phyloP scores from a whole-genome alignment of 1,140 invertebrate genomes.

The Aphaenogaster ashmeadi region DNA sequence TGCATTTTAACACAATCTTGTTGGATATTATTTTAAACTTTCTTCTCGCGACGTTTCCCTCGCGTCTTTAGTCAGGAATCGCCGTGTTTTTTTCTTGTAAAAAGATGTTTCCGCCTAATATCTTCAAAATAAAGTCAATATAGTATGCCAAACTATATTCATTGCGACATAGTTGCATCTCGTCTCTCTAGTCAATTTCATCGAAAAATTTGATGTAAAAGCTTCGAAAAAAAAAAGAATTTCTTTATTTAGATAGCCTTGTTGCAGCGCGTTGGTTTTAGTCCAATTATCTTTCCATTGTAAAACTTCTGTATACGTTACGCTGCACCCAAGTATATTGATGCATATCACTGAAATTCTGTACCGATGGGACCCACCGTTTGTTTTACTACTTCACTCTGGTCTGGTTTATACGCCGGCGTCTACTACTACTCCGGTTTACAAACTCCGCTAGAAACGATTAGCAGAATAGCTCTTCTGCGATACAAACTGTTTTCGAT shows the following conservation, averaged over 20 bases:
- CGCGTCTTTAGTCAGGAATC: too few species aligned
- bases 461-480: constrained; percentile 22
- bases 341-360: constrained; percentile 5
- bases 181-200: neutral
- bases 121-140: neutral
- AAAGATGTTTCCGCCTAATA: neutral
- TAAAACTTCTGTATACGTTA: constrained; percentile 19
- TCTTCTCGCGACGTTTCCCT: neutral
- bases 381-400: constrained; percentile 22
- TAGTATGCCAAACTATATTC: neutral
- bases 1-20: constrained; percentile 3
- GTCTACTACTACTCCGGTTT: neutral
- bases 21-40: constrained; percentile 23
- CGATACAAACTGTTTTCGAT: constrained; percentile 16
- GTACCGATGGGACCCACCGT: neutral
- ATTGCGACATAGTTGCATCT: neutral
- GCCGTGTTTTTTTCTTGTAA: constrained; percentile 2
- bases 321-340: neutral
- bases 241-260: neutral
- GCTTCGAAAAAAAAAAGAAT: neutral
- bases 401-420: constrained; percentile 2
- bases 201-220: constrained; percentile 22
- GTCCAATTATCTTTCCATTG: constrained; percentile 10
- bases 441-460: constrained; percentile 2
- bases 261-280: constrained; percentile 8